Percentiles rank a stretch among this genome's conserved stretches.
These are phyloP conservation scores for Muscidifurax raptorellus DNA, from an alignment of 1,140 invertebrate genomes.

Conservation along the genomic window DNA sequence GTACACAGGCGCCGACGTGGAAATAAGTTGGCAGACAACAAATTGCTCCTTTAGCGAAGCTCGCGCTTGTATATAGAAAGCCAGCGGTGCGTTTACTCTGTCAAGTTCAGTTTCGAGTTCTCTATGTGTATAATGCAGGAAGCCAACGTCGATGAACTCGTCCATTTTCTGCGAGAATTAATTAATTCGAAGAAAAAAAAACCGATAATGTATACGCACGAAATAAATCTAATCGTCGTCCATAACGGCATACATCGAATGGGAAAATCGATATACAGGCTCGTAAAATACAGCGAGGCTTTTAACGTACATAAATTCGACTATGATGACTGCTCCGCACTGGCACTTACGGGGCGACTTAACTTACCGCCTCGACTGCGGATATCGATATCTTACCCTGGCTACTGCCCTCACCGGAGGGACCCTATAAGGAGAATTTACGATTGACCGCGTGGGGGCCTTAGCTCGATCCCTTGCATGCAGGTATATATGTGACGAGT, in stretches of 20 bases:
- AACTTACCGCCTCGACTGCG: neutral
- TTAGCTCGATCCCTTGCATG: neutral
- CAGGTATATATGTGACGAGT: neutral
- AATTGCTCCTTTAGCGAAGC: constrained; percentile 35
- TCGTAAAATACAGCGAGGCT: neutral
- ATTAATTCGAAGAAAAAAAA: too few relatives aligned
- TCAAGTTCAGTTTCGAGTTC: neutral
- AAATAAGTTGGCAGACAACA: constrained; percentile 39
- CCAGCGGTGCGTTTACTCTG: neutral
- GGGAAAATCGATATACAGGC: neutral
- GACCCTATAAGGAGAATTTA: constrained; percentile 39
- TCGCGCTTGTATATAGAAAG: neutral
- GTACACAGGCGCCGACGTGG: neutral
- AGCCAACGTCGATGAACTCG: too few relatives aligned
- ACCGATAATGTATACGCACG: too few relatives aligned
- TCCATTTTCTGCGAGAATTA: neutral
- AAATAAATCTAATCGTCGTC: neutral
- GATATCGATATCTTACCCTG: constrained; percentile 27
- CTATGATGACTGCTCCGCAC: neutral
- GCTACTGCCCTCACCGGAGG: constrained; percentile 11
- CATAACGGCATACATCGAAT: neutral
- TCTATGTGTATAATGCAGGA: too few relatives aligned
- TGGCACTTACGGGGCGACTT: neutral
- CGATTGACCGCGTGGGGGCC: constrained; percentile 9
- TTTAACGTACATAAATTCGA: neutral